Base-by-base conservation (phyloP, 1,140 invertebrate genomes). In the Drosophila oshimai region DNA sequence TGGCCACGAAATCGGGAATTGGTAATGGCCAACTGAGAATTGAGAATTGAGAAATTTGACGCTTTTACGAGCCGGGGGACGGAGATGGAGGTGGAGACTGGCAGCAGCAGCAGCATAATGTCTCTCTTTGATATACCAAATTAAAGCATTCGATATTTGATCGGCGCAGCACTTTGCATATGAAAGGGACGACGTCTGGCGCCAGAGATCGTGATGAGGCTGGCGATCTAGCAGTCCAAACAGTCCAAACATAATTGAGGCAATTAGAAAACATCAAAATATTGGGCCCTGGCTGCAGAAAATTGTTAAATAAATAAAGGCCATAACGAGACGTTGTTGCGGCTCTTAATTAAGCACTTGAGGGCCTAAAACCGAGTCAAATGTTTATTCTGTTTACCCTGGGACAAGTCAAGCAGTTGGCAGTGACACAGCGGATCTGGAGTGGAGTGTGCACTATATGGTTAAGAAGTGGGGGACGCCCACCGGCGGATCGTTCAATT, bases 231-330 rank as follows among this genome's bases (percentile, higher is more conserved):
- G 41, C 58, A 64, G 61, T 29, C 33, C 18, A 47, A 64, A 29
- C 55, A 31, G 10, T 20, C 34, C 36, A 47, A 29, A 46, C 76
- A 87, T 87, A 87, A 87, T 87, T 87, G 76, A 88, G 83, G 68
- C 83, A 87, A 87, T 87, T 84, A 84, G 81, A 84, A 84, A 84
- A 84, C 81, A 84, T 87, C 81, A 75, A 84, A 87, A 84, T 84
- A 84, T 80, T 86, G 71, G 71, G 39, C 60, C 9, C 44, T 58
- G 64, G 51, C 39, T 51, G 22, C 28, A 58, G 64, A 61, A 87
- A 84, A 86, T 87, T 61, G 58, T 86, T 81, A 77, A 80, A 73
- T 80, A 86, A 86, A 86, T 81, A 86, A 81, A 70, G 62, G 45
- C 67, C 54, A 37, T 64, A 26, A 13, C 68, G 74, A 62, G 71